phyloP scores from a whole-genome alignment of 2,797 vertebrate species.

The Emydoidea blandingii region DNA sequence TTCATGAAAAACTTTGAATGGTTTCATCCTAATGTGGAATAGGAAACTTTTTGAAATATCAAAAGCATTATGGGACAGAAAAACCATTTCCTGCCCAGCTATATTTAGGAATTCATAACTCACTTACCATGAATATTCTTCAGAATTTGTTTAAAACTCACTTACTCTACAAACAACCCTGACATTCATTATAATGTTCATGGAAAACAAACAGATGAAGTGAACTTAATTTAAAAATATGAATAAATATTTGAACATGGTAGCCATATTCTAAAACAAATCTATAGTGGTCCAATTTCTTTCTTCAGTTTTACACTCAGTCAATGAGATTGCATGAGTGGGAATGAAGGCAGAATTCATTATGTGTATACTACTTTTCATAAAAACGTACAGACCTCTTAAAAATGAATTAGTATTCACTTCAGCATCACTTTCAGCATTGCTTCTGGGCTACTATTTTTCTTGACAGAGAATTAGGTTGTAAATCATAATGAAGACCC shows the following conservation, averaged over 20 bases:
- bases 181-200: too few relatives aligned
- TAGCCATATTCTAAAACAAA: background rate
- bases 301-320: background rate
- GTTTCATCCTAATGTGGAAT: too few relatives aligned
- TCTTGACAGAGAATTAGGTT: background rate
- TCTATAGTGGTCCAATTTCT: background rate
- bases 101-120: too few relatives aligned
- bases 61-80: too few relatives aligned
- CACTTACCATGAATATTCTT: too few relatives aligned
- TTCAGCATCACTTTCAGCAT: background rate
- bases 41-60: too few relatives aligned
- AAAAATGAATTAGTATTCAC: background rate
- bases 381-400: background rate
- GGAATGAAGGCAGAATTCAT: background rate
- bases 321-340: background rate
- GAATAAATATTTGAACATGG: background rate
- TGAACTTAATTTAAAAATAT: background rate
- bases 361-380: background rate
- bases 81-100: too few relatives aligned
- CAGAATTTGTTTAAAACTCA: too few relatives aligned
- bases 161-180: too few relatives aligned
- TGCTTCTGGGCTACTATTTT: background rate
- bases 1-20: too few relatives aligned
- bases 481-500: background rate
- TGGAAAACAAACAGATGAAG: too few relatives aligned